Conservation (phyloP, 1,140 invertebrate genomes). For the Sinella curviseta region DNA sequence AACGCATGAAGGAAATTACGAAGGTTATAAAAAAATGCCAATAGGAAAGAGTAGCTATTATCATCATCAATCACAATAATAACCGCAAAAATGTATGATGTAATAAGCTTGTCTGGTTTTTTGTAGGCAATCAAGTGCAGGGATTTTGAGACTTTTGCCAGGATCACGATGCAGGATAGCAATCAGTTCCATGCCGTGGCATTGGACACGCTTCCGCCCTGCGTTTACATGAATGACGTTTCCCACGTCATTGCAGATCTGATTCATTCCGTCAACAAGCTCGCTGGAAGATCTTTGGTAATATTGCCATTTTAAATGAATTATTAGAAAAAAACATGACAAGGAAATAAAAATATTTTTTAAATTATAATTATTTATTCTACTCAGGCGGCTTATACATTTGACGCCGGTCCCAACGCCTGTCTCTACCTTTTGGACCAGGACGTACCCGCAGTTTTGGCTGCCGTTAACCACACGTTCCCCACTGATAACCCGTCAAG, state of each 20-base stretch:
- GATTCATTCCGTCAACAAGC: constrained; percentile 79
- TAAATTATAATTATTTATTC: no score
- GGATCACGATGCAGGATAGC: constrained; percentile 95
- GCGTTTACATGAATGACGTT: constrained; percentile 85
- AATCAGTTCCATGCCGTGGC: constrained; percentile 97
- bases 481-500: constrained; percentile 60
- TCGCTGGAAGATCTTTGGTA: constrained; percentile 65
- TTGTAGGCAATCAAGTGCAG: constrained; percentile 75
- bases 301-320: no score
- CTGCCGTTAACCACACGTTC: constrained; percentile 70
- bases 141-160: constrained; percentile 85
- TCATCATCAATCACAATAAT: no score
- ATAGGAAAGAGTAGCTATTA: no score
- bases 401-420: constrained; percentile 96
- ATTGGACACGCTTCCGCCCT: constrained; percentile 91
- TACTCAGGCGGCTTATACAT: constrained; percentile 93
- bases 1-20: constrained; percentile 69
- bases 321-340: no score
- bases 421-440: constrained; percentile 83
- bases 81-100: no score
- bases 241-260: constrained; percentile 78
- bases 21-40: constrained; percentile 55
- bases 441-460: constrained; percentile 68
- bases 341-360: neutral
- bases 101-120: no score